A percentile compares a stretch with the other conserved stretches of the same genome.
These are phyloP conservation scores for Tetranychus piercei DNA, from an alignment of 2,888 invertebrate species.

Conservation along the genomic window DNA sequence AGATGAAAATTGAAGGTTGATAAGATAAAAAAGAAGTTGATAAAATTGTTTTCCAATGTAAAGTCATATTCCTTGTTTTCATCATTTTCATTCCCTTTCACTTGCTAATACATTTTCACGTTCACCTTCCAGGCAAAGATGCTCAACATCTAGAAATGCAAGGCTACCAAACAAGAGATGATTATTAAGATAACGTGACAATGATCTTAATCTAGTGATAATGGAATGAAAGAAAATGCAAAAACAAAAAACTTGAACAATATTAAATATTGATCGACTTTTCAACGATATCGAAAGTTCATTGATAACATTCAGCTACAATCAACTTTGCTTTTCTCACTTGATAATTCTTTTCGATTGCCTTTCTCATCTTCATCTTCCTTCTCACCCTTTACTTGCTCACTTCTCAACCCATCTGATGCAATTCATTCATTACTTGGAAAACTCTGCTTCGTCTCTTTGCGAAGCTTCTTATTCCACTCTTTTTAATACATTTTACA, in stretches of 20 bases:
- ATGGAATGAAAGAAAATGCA: neutral
- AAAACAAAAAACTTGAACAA: neutral
- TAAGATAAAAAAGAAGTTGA: too few relatives aligned
- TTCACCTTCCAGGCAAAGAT: too few relatives aligned
- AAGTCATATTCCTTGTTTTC: too few relatives aligned
- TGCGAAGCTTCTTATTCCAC: neutral
- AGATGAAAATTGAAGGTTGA: neutral
- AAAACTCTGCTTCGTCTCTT: neutral
- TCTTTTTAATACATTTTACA: neutral
- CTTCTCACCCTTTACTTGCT: neutral
- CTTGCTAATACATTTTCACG: too few relatives aligned
- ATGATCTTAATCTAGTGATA: neutral
- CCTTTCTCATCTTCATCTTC: neutral
- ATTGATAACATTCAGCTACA: neutral
- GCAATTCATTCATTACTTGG: neutral
- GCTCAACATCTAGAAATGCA: too few relatives aligned
- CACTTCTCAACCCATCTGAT: neutral
- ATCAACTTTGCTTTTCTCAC: neutral
- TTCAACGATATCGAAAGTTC: neutral
- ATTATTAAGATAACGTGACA: too few relatives aligned
- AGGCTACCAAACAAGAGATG: too few relatives aligned
- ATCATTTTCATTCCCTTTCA: too few relatives aligned
- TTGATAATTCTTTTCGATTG: neutral
- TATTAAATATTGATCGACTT: neutral
- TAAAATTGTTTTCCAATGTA: too few relatives aligned